Base-by-base conservation (phyloP, 2,113 vertebrate species). In the Hirundichthys speculiger region DNA sequence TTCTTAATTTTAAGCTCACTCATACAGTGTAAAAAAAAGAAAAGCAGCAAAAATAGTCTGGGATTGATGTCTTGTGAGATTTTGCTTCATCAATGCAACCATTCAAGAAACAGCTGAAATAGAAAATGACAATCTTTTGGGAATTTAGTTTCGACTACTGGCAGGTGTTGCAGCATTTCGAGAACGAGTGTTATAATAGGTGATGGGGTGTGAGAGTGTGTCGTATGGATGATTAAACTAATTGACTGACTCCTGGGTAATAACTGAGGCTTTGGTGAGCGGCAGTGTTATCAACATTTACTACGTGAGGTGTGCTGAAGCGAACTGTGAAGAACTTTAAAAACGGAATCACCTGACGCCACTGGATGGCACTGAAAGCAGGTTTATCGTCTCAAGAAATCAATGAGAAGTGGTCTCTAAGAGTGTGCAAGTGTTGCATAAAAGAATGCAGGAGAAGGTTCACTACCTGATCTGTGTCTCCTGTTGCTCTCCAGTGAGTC, bases 331-430 rank as follows among this genome's bases (percentile, higher is more conserved):
- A 73, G 16, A 68, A 63, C 25, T 3, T 54, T 62, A 47, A 53
- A 72, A 55, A 50, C 53, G 54, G 34, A 27, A 69, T 75, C 70
- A 75, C 48, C 42, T 25, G 30, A 68, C 55, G 46, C 21, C 45
- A 27, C 51, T 21, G 45, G 27, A 27, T 25, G 55, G 49, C 50
- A 61, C 13, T 43, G 69, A 61, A 58, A 64, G 39, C 51, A 19
- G 46, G n/a, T n/a, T n/a, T n/a, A n/a, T n/a, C n/a, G n/a, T n/a
- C n/a, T n/a, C n/a, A 16, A 13, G 64, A 64, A 76, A 84, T 71
- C 75, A 71, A 59, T 81, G 38, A 54, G n/a, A 48, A 68, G 61
- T 78, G 54, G 64, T 60, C 56, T 50, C 14, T 25, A 15, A 46
- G 48, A 54, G 55, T 34, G 34, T 51, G 24, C 42, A 39, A 52